Conservation (phyloP, 1,140 invertebrate species). For the Schmidtea mediterranea region DNA sequence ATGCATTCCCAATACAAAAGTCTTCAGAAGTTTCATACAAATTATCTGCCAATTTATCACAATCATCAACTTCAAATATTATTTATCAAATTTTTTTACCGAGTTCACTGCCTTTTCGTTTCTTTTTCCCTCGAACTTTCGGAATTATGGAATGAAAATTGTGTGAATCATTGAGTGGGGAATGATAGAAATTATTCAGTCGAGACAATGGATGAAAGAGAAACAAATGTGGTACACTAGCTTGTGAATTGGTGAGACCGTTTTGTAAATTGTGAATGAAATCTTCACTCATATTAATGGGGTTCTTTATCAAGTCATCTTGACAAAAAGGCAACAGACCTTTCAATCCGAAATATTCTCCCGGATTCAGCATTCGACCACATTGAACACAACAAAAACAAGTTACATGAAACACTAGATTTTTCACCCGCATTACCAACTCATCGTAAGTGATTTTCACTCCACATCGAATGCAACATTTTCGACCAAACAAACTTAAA, state of each 20-base stretch:
- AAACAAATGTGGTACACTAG: no score
- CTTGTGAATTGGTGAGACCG: no score
- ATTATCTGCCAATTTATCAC: not conserved
- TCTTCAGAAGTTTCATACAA: not conserved
- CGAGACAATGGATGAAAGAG: no score
- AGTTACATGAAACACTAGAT: constrained; percentile 27
- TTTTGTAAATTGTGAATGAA: not conserved
- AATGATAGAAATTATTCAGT: no score
- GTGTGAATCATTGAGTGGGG: no score
- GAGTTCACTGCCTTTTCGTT: not conserved
- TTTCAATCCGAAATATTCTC: constrained; percentile 58
- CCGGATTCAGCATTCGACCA: constrained; percentile 33
- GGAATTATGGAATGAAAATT: no score
- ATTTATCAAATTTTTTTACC: not conserved
- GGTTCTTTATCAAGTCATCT: not conserved
- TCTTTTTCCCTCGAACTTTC: not conserved
- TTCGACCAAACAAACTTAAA: no score
- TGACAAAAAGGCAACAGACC: not conserved
- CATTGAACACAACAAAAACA: constrained; percentile 34
- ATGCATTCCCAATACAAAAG: constrained; percentile 9
- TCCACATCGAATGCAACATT: constrained; percentile 45
- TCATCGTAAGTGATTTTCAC: constrained; percentile 53
- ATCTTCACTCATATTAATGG: not conserved
- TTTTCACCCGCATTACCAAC: constrained; percentile 30
- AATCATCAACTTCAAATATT: no score